Conservation (phyloP, 92 coral and sea anemone species). For the Parazoanthus darwini region DNA sequence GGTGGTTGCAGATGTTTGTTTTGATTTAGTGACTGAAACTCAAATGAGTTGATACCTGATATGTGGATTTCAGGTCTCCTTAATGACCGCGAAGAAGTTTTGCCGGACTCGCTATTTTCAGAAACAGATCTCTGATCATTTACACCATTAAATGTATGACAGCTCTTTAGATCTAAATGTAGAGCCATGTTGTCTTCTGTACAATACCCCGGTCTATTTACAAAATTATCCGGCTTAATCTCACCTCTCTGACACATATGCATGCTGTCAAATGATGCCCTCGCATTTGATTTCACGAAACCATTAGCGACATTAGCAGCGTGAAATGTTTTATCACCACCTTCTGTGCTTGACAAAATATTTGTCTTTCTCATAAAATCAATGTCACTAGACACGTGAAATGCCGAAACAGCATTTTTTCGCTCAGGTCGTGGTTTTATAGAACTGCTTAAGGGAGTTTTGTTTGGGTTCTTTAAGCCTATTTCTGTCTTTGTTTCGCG, state of each 20-base stretch:
- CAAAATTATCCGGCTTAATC: slow-evolving; percentile 9
- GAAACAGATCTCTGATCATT: neutral
- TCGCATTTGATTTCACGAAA: slow-evolving; percentile 19
- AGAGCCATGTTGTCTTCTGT: slow-evolving; percentile 19
- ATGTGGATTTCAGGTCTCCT: neutral
- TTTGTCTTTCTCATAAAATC: slow-evolving; percentile 40
- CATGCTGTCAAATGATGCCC: neutral
- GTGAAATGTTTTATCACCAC: slow-evolving; percentile 40
- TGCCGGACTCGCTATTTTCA: too few relatives aligned
- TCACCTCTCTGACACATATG: neutral
- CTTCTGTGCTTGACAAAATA: slow-evolving; percentile 29
- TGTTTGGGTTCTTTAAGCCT: neutral
- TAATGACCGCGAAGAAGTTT: neutral
- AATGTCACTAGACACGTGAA: slow-evolving; percentile 16
- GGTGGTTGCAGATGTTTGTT: slow-evolving; percentile 16
- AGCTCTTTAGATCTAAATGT: slow-evolving; percentile 27
- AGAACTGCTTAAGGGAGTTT: neutral
- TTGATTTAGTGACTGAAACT: slow-evolving; percentile 14
- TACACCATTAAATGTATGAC: slow-evolving; percentile 17
- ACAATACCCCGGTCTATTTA: slow-evolving; percentile 8
- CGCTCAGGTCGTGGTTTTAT: slow-evolving; percentile 3
- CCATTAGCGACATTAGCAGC: slow-evolving; percentile 30
- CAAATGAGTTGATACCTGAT: slow-evolving; percentile 24
- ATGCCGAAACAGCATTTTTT: slow-evolving; percentile 12
- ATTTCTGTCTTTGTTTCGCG: neutral